Evolutionary conservation across 1,140 invertebrate species (phyloP).

Genomic region (Belonocnema kinseyi): DNA sequence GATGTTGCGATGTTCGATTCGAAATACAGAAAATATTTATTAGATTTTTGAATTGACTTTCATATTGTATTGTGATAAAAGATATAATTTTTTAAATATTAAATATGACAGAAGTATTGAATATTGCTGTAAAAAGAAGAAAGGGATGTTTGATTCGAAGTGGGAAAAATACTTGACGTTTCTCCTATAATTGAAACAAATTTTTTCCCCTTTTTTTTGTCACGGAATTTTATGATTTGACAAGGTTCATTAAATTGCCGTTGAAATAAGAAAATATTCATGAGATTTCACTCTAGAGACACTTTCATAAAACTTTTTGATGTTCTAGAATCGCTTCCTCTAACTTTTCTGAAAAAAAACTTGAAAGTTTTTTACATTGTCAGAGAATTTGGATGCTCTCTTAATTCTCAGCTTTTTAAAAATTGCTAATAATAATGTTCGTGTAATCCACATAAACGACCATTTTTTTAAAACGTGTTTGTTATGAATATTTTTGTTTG

Average conservation of each 20-base stretch:
- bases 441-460: too few relatives aligned
- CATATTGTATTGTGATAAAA: too few relatives aligned
- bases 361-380: neutral
- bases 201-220: neutral
- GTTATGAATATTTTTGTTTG: too few relatives aligned
- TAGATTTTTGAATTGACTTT: too few relatives aligned
- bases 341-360: neutral
- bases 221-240: constrained; percentile 17
- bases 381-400: neutral
- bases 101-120: neutral
- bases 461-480: too few relatives aligned
- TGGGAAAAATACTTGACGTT: neutral
- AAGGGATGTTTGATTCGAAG: too few relatives aligned
- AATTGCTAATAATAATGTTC: too few relatives aligned
- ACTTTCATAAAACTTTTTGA: neutral
- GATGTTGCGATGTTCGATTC: too few relatives aligned
- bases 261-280: constrained; percentile 11
- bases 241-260: too few relatives aligned
- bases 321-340: constrained; percentile 1
- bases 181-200: constrained; percentile 9
- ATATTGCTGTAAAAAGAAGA: neutral
- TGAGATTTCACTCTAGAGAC: constrained; percentile 5
- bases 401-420: too few relatives aligned
- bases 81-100: neutral
- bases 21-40: too few relatives aligned